A percentile compares a stretch with the other conserved stretches of the same genome.
Evolutionary conservation across 1,140 invertebrate genomes (phyloP).

Genomic region (Caenorhabditis remanei): DNA sequence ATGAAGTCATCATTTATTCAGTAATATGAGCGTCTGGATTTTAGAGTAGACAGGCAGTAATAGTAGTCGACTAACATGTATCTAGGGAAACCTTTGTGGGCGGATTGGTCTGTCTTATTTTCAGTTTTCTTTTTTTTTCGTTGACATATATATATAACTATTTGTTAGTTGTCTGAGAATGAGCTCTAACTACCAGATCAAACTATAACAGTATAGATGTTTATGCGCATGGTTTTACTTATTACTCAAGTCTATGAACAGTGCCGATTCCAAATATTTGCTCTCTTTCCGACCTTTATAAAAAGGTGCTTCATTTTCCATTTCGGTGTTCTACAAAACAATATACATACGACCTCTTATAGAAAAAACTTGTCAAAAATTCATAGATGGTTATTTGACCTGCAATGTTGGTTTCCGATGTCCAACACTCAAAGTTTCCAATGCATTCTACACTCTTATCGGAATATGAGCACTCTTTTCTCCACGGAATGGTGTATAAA

Average conservation of each 20-base stretch:
- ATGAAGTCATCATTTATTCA: slow-evolving; percentile 24
- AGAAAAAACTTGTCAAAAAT: no score
- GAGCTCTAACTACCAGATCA: no score
- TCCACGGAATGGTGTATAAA: neutral
- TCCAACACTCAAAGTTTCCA: neutral
- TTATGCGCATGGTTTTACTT: no score
- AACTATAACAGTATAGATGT: no score
- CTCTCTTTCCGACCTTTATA: no score
- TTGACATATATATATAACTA: neutral
- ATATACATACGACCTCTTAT: no score
- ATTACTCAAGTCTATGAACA: no score
- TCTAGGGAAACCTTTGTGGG: neutral
- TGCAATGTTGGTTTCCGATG: neutral
- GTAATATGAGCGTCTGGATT: slow-evolving; percentile 2
- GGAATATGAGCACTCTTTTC: neutral
- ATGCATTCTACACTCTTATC: neutral
- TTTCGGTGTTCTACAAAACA: no score
- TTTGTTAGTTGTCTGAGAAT: neutral
- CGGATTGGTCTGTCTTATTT: neutral
- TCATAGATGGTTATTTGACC: neutral
- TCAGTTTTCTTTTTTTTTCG: neutral
- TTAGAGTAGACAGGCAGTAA: neutral
- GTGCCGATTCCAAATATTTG: no score
- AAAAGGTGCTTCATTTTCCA: no score
- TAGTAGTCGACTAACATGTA: neutral